phyloP scores from a whole-genome alignment of 1,140 invertebrate species.

The Drosophila nikananu region DNA sequence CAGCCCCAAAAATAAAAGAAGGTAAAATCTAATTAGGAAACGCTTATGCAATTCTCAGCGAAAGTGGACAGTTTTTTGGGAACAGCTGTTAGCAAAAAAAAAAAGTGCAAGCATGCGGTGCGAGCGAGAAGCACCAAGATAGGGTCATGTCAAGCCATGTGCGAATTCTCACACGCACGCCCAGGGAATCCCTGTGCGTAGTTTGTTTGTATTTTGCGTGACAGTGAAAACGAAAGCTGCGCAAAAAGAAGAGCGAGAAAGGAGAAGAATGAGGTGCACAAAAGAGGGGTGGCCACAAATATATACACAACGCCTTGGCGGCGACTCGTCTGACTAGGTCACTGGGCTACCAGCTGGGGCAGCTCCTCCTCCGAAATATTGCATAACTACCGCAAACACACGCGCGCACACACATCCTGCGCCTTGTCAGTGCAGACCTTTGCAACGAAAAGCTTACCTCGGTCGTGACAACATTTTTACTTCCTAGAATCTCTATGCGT shows the following conservation, averaged over 20 bases:
- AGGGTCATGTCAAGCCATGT: constrained; percentile 73
- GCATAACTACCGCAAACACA: constrained; percentile 33
- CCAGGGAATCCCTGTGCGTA: constrained; percentile 13
- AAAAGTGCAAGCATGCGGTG: constrained; percentile 2
- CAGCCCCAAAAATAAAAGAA: constrained; percentile 14
- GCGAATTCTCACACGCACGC: constrained; percentile 37
- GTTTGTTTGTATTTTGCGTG: constrained; percentile 18
- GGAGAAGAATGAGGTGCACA: background rate
- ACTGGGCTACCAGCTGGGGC: constrained; percentile 62
- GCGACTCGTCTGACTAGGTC: constrained; percentile 59
- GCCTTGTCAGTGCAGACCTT: constrained; percentile 13
- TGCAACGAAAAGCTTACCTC: constrained; percentile 60
- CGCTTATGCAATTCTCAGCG: constrained; percentile 32
- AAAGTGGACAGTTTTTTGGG: constrained; percentile 22
- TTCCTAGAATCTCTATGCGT: constrained; percentile 55
- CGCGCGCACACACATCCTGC: constrained; percentile 16
- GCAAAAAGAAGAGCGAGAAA: constrained; percentile 2
- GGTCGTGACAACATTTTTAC: constrained; percentile 75
- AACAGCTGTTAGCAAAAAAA: constrained; percentile 23
- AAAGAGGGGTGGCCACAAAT: background rate
- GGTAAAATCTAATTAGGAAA: constrained; percentile 10
- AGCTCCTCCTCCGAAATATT: constrained; percentile 36
- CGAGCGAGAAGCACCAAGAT: constrained; percentile 13
- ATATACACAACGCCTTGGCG: constrained; percentile 48
- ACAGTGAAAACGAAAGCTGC: constrained; percentile 71